Conservation (phyloP, 2,888 invertebrate genomes). For the Teinopalpus imperialis region DNA sequence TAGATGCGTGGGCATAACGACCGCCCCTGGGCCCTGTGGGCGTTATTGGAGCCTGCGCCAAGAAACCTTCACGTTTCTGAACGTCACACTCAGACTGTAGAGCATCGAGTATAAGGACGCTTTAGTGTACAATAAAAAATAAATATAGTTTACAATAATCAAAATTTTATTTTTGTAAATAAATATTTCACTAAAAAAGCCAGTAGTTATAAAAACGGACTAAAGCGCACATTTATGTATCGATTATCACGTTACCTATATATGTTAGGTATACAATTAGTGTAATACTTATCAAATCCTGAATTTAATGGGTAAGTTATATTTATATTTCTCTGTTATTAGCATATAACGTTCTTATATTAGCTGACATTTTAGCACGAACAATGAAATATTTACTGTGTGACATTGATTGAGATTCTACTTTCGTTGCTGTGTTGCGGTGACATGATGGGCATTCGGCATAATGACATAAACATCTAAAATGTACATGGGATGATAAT, state of each 20-base stretch:
- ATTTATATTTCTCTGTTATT: no score
- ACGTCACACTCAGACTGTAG: constrained; percentile 2
- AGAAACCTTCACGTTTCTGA: constrained; percentile 26
- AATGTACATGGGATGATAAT: constrained; percentile 9
- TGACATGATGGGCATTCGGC: constrained; percentile 4
- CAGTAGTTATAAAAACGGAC: no score
- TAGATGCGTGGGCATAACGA: constrained; percentile 33
- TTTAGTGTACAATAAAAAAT: not conserved
- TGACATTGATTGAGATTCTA: constrained; percentile 7
- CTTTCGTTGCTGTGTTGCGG: not conserved
- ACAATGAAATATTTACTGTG: no score
- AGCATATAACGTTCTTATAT: no score
- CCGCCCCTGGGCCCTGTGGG: constrained; percentile 45
- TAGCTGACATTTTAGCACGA: constrained; percentile 6
- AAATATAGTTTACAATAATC: no score
- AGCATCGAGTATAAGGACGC: constrained; percentile 1
- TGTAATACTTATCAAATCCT: not conserved
- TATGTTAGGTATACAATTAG: constrained; percentile 10
- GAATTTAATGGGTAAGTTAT: constrained; percentile 18
- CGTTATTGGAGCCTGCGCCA: constrained; percentile 28
- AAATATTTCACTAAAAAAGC: no score
- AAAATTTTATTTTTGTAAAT: no score
- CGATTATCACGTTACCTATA: constrained; percentile 1
- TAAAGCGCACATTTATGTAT: no score
- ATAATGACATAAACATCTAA: constrained; percentile 2